Percentiles rank a stretch among this genome's conserved stretches.
These are phyloP conservation scores for Cephus sareptanus DNA, from an alignment of 2,888 invertebrate species.

Conservation along the genomic window DNA sequence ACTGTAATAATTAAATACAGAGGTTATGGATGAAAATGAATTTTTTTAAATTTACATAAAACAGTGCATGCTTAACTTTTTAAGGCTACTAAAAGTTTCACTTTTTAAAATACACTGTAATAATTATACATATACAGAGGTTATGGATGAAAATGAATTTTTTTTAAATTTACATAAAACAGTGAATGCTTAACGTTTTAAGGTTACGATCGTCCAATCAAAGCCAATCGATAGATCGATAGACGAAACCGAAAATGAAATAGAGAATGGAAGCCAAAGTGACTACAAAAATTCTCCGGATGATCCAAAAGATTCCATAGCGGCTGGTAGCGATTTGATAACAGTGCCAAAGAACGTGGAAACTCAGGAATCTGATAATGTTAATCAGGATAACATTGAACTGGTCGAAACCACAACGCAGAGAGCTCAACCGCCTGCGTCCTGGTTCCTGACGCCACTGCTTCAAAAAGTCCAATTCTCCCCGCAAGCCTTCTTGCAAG, in stretches of 20 bases:
- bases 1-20: neutral
- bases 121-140: neutral
- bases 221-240: slow-evolving; percentile 8
- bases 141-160: neutral
- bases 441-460: slow-evolving; percentile 41
- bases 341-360: neutral
- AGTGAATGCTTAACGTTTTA: neutral
- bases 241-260: slow-evolving; percentile 32
- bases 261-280: slow-evolving; percentile 25
- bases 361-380: slow-evolving; percentile 4
- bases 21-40: neutral
- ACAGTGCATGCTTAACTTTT: too few relatives aligned
- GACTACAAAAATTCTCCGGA: slow-evolving; percentile 5
- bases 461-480: slow-evolving; percentile 46
- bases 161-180: too few relatives aligned
- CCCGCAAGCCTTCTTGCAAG: slow-evolving; percentile 44
- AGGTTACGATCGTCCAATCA: neutral
- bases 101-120: neutral
- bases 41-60: too few relatives aligned
- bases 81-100: too few relatives aligned
- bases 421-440: slow-evolving; percentile 11
- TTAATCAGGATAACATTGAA: slow-evolving; percentile 6
- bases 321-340: neutral
- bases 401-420: neutral
- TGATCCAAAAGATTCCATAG: neutral